Evolutionary conservation across 2,888 invertebrate species (phyloP), one percentile per base, ranked within the genome.

Genomic region (Amphiduros pacificus): DNA sequence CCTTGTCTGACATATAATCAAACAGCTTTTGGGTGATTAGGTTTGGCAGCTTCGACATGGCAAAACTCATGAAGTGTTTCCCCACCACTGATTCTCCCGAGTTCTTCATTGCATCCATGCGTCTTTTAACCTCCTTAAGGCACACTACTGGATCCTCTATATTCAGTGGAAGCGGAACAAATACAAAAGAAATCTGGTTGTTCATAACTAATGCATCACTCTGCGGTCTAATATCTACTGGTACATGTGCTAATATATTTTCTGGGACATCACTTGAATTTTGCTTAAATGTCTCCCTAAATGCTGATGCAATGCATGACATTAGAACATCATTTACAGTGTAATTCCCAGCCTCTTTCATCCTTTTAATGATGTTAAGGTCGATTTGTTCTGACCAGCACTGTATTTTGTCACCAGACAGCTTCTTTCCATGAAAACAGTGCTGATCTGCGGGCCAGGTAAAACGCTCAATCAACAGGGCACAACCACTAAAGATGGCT

Each of bases 321-420:
- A 70, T 63, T 2, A 69, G 59, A 14, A 69, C 66, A 40, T 69
- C 69, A 36, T 70, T 69, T 11, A 69, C 66, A 1, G 69, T 69
- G 14, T 63, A 60, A 2, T 56, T 58, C 2, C 69, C 61, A 2
- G 52, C 61, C n/a, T 57, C 61, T 54, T 67, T 69, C 28, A 69
- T 62, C 32, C 63, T 26, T 49, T 69, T 69, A 32, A 69, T 62
- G 11, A 69, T 41, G 1, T 48, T 41, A 29, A 69, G 36, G 49
- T 65, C 64, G 29, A 69, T 62, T 11, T 52, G 49, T 11, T 61
- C 52, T 11, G 67, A 64, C 68, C 68, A 68, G 2, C 64, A 41
- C 11, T 67, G 22, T 11, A 52, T 3, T 44, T 68, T 68, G 2
- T 41, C 49, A 50, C 58, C 67, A 11, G 63, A 58, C 1, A 68